phyloP scores from a whole-genome alignment of 2,113 vertebrate genomes.

The Irena cyanogastra region DNA sequence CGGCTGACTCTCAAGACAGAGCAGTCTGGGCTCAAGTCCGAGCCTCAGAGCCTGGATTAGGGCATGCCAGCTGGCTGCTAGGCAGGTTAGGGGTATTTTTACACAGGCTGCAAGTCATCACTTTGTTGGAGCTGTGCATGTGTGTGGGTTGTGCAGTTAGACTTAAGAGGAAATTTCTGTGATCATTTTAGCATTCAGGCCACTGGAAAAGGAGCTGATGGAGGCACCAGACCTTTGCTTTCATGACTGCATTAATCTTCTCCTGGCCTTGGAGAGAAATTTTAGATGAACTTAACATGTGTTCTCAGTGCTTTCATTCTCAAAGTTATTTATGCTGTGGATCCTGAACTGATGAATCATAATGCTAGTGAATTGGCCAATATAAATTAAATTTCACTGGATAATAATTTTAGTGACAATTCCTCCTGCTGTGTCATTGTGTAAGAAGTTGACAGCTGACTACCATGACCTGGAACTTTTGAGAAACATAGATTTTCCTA shows the following conservation, averaged over 20 bases:
- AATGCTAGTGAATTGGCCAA: neutral
- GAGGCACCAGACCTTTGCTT: neutral
- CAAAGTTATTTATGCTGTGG: neutral
- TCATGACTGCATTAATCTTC: constrained; percentile 4
- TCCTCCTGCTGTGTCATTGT: neutral
- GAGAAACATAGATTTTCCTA: neutral
- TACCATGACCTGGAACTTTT: neutral
- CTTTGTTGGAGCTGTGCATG: neutral
- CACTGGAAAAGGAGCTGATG: neutral
- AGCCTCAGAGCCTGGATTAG: neutral
- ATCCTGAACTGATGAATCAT: neutral
- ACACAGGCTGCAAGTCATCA: neutral
- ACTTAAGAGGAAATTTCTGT: neutral
- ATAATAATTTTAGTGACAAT: neutral
- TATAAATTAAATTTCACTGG: neutral
- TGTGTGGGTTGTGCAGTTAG: neutral
- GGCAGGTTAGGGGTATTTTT: neutral
- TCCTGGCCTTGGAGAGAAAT: neutral
- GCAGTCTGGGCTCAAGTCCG: neutral
- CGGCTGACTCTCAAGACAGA: neutral
- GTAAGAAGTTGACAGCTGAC: neutral
- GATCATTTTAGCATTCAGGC: neutral
- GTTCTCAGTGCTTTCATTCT: neutral
- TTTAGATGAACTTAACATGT: neutral
- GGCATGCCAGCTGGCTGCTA: neutral